Conservation (phyloP, 1,140 invertebrate genomes). For the Orussus abietinus region DNA sequence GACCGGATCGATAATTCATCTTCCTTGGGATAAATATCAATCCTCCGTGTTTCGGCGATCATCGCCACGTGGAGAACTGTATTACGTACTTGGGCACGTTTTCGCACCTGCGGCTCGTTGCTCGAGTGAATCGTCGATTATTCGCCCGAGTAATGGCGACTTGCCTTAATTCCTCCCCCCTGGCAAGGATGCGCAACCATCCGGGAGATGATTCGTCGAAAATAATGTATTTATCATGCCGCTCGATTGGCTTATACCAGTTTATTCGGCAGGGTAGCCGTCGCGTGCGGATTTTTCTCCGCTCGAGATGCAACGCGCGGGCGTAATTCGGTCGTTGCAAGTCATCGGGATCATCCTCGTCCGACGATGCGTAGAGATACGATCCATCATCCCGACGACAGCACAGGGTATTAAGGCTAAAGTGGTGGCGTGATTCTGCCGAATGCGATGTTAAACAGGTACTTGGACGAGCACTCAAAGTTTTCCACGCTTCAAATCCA, state of each 20-base stretch:
- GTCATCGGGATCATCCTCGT: conserved; percentile 38
- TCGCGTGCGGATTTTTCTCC: conserved; percentile 24
- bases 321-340: conserved; percentile 41
- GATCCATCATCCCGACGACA: conserved; percentile 36
- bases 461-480: too few species aligned
- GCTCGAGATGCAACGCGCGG: conserved; percentile 33
- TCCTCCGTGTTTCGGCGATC: too few species aligned
- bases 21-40: too few species aligned
- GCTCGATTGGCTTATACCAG: conserved; percentile 27
- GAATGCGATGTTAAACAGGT: conserved; percentile 35
- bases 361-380: conserved; percentile 12
- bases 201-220: conserved; percentile 22
- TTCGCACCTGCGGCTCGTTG: too few species aligned
- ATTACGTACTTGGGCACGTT: too few species aligned
- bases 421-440: conserved; percentile 40
- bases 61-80: too few species aligned
- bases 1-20: too few species aligned
- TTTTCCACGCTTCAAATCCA: too few species aligned
- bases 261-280: conserved; percentile 18
- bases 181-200: too few species aligned
- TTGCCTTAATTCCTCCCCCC: too few species aligned
- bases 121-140: too few species aligned
- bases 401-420: conserved; percentile 31
- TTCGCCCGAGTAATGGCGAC: too few species aligned
- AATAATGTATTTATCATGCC: conserved; percentile 34